Conservation (phyloP, 2,797 vertebrate genomes). For the Ctenopoma kingsleyae region DNA sequence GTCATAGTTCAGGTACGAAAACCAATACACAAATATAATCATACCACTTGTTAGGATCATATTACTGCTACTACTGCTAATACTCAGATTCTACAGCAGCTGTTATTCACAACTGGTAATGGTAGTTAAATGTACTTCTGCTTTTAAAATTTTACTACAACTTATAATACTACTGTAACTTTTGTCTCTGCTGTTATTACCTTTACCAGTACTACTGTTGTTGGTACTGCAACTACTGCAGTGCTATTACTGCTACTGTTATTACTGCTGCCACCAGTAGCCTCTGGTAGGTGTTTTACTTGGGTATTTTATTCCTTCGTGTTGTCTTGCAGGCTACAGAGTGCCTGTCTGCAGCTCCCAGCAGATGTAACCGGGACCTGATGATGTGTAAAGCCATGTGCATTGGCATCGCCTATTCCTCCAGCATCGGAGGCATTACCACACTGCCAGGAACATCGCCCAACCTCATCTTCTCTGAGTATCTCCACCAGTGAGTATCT, state of each 20-base stretch:
- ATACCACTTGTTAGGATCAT: not conserved
- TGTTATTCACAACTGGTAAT: not conserved
- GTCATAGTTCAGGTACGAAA: conserved; percentile 37
- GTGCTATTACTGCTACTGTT: rapidly evolving
- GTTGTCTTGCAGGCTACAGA: conserved; percentile 20
- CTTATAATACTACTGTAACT: not conserved
- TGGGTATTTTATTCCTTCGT: not conserved
- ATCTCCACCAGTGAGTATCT: conserved; percentile 89
- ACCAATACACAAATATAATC: not conserved
- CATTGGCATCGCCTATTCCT: conserved; percentile 91
- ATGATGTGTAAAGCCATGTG: conserved; percentile 92
- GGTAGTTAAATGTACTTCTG: too few relatives aligned
- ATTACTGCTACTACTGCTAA: not conserved
- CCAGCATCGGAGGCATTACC: conserved; percentile 91
- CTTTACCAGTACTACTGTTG: not conserved
- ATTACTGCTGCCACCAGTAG: not conserved
- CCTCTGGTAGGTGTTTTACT: rapidly evolving
- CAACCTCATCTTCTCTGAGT: conserved; percentile 93
- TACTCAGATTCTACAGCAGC: not conserved
- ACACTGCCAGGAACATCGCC: conserved; percentile 94
- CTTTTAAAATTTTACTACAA: too few relatives aligned
- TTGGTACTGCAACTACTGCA: not conserved
- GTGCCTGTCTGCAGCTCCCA: not conserved
- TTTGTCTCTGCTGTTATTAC: rapidly evolving
- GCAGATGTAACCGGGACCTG: conserved; percentile 3